Conservation (phyloP, 2,113 vertebrate genomes). For the Sapajus apella region DNA sequence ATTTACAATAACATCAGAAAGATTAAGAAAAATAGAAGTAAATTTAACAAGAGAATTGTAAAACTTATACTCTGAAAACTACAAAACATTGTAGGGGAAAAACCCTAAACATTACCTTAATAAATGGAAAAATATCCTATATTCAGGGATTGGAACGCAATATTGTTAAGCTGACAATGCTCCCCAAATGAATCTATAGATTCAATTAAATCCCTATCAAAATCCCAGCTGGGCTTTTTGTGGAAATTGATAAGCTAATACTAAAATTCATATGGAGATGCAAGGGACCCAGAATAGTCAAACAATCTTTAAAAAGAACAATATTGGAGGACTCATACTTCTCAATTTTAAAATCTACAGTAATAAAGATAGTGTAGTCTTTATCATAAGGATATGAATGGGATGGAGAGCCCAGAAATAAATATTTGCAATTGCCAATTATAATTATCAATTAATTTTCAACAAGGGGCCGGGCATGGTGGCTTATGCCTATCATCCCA, state of each 20-base stretch:
- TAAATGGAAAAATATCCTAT: slow-evolving; percentile 10
- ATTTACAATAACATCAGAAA: slow-evolving; percentile 12
- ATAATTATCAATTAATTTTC: not conserved
- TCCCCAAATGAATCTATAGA: slow-evolving; percentile 21
- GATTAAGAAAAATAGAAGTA: not conserved
- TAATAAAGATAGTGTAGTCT: not conserved
- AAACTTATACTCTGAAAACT: slow-evolving; percentile 29
- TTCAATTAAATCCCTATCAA: not conserved
- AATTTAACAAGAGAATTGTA: not conserved
- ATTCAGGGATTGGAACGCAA: not conserved
- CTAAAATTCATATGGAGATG: slow-evolving; percentile 28
- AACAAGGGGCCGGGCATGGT: not conserved
- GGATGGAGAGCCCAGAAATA: slow-evolving; percentile 30
- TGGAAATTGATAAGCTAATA: slow-evolving; percentile 29
- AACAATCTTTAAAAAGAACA: slow-evolving; percentile 48
- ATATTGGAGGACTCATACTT: slow-evolving; percentile 23
- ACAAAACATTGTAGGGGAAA: not conserved
- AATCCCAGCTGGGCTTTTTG: not conserved
- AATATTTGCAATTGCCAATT: not conserved
- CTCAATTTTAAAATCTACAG: slow-evolving; percentile 5
- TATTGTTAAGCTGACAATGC: not conserved
- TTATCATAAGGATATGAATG: not conserved
- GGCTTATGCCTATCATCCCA: no score
- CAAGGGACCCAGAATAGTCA: not conserved
- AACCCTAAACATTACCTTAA: slow-evolving; percentile 5